Percentiles rank a stretch among this genome's conserved stretches.
Conservation (phyloP, 2,113 vertebrate species). For the Engraulis encrasicolus region DNA sequence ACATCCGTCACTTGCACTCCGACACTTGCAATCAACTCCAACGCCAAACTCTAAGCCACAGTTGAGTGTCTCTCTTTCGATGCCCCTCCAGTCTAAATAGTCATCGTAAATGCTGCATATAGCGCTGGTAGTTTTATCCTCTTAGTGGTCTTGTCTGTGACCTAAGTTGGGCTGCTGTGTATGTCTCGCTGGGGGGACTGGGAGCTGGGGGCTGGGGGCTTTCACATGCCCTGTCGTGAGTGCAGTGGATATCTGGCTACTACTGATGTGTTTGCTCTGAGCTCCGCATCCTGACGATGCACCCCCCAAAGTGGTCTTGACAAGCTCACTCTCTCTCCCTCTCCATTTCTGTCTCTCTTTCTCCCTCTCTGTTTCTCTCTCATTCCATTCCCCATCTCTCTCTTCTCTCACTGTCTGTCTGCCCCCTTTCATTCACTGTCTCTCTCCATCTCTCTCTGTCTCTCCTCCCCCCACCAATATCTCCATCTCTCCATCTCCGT, state of each 20-base stretch:
- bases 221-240: conserved; percentile 16
- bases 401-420: too few relatives aligned
- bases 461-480: too few relatives aligned
- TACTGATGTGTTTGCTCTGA: conserved; percentile 9
- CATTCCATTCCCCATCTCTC: background rate
- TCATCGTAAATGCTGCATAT: background rate
- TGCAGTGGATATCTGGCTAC: background rate
- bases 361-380: too few relatives aligned
- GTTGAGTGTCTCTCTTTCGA: background rate
- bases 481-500: too few relatives aligned
- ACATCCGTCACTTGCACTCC: background rate
- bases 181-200: background rate
- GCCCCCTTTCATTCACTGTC: too few relatives aligned
- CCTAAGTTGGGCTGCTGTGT: background rate
- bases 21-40: background rate
- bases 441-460: background rate
- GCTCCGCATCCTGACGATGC: background rate
- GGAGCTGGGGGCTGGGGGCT: too few relatives aligned
- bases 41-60: background rate
- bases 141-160: background rate
- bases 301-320: conserved; percentile 13
- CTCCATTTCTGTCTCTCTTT: too few relatives aligned
- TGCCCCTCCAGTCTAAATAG: background rate
- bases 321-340: background rate
- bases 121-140: background rate